Evolutionary conservation across 1,140 invertebrate species (phyloP).

Genomic region (Drosophila nasuta): DNA sequence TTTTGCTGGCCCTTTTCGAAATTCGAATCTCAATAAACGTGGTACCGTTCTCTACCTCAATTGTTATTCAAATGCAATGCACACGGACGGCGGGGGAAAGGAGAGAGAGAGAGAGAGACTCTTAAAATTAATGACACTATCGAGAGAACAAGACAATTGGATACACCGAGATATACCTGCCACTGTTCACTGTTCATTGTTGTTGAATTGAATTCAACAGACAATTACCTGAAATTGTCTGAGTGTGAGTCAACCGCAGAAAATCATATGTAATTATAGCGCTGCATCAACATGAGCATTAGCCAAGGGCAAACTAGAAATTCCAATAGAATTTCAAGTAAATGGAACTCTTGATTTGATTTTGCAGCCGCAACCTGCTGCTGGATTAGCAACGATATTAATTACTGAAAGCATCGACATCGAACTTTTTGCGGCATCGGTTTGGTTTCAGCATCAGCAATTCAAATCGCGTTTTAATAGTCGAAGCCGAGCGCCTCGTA

Average conservation of each 20-base stretch:
- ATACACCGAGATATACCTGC: constrained; percentile 41
- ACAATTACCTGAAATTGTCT: constrained; percentile 36
- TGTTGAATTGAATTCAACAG: constrained; percentile 38
- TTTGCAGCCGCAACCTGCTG: background rate
- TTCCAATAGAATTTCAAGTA: constrained; percentile 43
- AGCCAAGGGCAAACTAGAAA: constrained; percentile 44
- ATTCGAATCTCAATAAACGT: constrained; percentile 51
- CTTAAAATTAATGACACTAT: constrained; percentile 72
- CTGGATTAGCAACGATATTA: constrained; percentile 34
- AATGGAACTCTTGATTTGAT: constrained; percentile 35
- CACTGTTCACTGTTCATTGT: constrained; percentile 22
- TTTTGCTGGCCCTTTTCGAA: constrained; percentile 49
- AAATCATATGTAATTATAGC: constrained; percentile 74
- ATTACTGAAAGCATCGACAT: constrained; percentile 35
- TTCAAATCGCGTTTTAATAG: constrained; percentile 69
- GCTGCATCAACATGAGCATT: constrained; percentile 31
- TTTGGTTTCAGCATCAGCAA: constrained; percentile 42
- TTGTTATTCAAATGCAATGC: constrained; percentile 73
- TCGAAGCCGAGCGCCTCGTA: constrained; percentile 22
- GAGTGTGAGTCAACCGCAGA: constrained; percentile 70
- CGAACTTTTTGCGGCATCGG: too few relatives aligned
- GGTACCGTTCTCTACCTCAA: constrained; percentile 43
- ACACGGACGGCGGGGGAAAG: background rate
- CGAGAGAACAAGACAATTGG: constrained; percentile 29
- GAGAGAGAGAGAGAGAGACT: constrained; percentile 21